Evolutionary conservation across 2,113 vertebrate species (phyloP), one percentile per base, ranked within the genome.

Genomic region (Pangasianodon hypophthalmus): DNA sequence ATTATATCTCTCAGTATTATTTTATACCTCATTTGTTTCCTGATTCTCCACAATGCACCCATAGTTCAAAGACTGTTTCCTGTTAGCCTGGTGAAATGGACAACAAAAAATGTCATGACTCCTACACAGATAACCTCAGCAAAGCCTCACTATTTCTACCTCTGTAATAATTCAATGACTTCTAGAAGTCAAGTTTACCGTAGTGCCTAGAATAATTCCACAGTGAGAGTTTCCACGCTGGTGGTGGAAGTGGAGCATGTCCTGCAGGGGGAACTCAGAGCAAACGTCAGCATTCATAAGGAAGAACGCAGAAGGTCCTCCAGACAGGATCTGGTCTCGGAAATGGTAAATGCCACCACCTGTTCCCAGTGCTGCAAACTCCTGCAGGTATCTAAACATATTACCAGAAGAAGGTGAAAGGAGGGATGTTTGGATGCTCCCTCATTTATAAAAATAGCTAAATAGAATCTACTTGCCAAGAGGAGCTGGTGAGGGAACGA

Each of bases 271-370:
- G 91, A 99, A 99, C 87, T 97, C 97, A 0, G 97, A 98, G 93
- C 98, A 99, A 81, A 99, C 98, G 0, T 99, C 98, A 0, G 98
- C 97, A 6, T 99, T 99, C 95, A 99, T 96, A 85, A 99, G 96
- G 91, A 99, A 99, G 96, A 99, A 99, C 18, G 97, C 97, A 91
- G 97, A 97, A 0, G 98, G 96, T 89, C 95, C 95, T 21, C 98
- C 98, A 0, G 97, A 96, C 83, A 99, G 96, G 93, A 99, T 99
- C 97, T 99, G 98, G 95, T 99, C 98, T 93, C 98, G 96, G 95
- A 99, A 99, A 92, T 99, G 98, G 93, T 99, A 99, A 93, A 99
- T 97, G 89, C 98, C 98, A 48, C 98, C 98, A 14, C 97, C 98
- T 0, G 98, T 99, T 89, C 98, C 98, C 93, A 99, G 95, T 0